Conservation (phyloP, 1,140 invertebrate species). For the Drosophila ogumai region DNA sequence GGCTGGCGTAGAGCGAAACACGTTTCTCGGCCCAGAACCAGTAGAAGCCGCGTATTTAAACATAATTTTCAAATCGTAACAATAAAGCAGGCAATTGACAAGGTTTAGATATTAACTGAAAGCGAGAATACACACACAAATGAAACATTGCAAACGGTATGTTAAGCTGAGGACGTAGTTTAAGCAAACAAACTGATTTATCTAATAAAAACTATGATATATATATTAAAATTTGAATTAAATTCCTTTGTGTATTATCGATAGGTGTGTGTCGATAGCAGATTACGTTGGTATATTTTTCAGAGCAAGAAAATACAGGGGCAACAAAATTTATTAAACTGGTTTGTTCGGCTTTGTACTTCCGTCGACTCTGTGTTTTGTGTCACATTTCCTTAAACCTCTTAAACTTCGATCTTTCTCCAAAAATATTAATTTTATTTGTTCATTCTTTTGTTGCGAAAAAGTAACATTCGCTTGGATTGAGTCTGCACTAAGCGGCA, state of each 20-base stretch:
- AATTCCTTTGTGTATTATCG: slow-evolving; percentile 5
- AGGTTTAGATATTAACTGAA: slow-evolving; percentile 60
- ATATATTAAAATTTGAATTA: slow-evolving; percentile 41
- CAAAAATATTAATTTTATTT: not conserved
- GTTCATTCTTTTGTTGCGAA: not conserved
- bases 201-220: slow-evolving; percentile 64
- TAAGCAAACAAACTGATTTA: slow-evolving; percentile 69
- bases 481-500: not conserved
- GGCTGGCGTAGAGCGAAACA: slow-evolving; percentile 33
- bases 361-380: not conserved
- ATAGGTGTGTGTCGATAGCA: not conserved
- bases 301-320: not conserved
- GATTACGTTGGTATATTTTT: not conserved
- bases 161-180: slow-evolving; percentile 62
- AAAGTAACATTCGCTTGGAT: not conserved
- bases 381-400: not conserved
- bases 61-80: slow-evolving; percentile 40
- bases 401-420: not conserved
- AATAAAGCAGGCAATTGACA: slow-evolving; percentile 56
- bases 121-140: slow-evolving; percentile 36
- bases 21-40: slow-evolving; percentile 45
- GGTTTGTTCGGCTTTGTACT: not conserved
- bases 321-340: too few relatives aligned
- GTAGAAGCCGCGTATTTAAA: slow-evolving; percentile 39
- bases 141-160: slow-evolving; percentile 59